Evolutionary conservation across 2,888 invertebrate genomes (phyloP), one percentile per base, ranked within the genome.

Genomic region (Drosophila fulvimacula): DNA sequence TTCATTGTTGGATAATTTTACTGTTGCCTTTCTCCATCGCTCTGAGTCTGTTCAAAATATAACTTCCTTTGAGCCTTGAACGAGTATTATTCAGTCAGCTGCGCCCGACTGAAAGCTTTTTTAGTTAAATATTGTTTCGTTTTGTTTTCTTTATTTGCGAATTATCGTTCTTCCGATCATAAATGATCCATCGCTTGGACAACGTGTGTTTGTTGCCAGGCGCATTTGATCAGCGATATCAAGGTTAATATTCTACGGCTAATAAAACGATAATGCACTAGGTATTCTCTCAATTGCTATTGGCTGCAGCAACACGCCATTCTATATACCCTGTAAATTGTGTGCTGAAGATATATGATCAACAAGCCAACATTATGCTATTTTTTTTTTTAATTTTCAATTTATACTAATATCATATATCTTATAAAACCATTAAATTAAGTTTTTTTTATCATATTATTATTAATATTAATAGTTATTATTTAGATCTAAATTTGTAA

Each of bases 241-340:
- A 44, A 39, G 61, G 39, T 57, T 61, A 34, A 48, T 59, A 62
- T 62, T 69, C 49, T 65, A 24, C 4, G 13, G 38, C 17, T 70
- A 52, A 61, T 67, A 59, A 67, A 80, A 58, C 56, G 49, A 30
- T 55, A 60, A 24, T 62, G 63, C 76, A 63, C 46, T 76, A 65
- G 15, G 51, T 44, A 56, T 62, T 75, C 76, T 66, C 61, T 61
- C 58, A 44, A 58, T 57, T 44, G 57, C 58, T 41, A 58, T 57
- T 44, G 57, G 56, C 52, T 52, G 34, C 42, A 39, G 38, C 38
- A 60, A 69, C 63, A 67, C 44, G 60, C 53, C 58, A 62, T 63
- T 64, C 11, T 46, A 10, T n/a, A 69, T 69, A 75, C 69, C 58
- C 60, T 79, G 42, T 48, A 46, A 46, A 4, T 17, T 0, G n/a